A percentile compares a stretch with the other conserved stretches of the same genome.
Evolutionary conservation across 2,797 vertebrate genomes (phyloP).

Genomic region (Lutjanus campechanus): DNA sequence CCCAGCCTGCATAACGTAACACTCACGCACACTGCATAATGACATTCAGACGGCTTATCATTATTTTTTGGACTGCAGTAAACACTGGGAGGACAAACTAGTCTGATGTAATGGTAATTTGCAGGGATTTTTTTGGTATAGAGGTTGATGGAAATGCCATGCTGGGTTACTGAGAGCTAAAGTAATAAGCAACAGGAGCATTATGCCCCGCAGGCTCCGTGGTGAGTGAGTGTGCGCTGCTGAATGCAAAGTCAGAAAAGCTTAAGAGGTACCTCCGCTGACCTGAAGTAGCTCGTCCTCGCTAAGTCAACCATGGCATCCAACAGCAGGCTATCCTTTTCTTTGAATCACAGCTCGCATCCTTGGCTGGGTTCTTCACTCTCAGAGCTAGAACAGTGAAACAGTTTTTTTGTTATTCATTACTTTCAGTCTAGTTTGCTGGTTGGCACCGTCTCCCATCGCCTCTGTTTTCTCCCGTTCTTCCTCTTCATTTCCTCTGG

Average conservation of each 20-base stretch:
- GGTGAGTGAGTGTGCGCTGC: constrained; percentile 40
- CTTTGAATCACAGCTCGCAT: constrained; percentile 60
- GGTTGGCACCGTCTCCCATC: constrained; percentile 52
- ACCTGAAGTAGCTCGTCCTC: constrained; percentile 50
- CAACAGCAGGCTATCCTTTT: constrained; percentile 57
- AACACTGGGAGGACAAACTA: constrained; percentile 55
- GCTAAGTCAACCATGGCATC: constrained; percentile 56
- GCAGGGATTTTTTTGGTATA: constrained; percentile 26
- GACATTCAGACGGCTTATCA: constrained; percentile 54
- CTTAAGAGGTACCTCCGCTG: constrained; percentile 53
- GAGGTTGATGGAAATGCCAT: constrained; percentile 66
- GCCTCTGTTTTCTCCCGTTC: constrained; percentile 45
- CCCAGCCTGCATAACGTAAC: constrained; percentile 11
- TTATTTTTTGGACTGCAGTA: constrained; percentile 42
- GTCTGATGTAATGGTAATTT: constrained; percentile 65
- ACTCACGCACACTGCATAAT: constrained; percentile 14
- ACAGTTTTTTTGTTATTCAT: constrained; percentile 72
- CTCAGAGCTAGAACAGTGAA: constrained; percentile 47
- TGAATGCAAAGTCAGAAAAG: constrained; percentile 69
- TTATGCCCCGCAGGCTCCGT: constrained; percentile 54
- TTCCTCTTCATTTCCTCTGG: constrained; percentile 79
- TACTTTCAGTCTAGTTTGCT: constrained; percentile 70
- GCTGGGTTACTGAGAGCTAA: constrained; percentile 58
- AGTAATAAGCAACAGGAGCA: constrained; percentile 70
- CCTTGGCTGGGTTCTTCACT: constrained; percentile 45